Evolutionary conservation across 1,140 invertebrate species (phyloP).

Genomic region (Helicorthomorpha holstii): DNA sequence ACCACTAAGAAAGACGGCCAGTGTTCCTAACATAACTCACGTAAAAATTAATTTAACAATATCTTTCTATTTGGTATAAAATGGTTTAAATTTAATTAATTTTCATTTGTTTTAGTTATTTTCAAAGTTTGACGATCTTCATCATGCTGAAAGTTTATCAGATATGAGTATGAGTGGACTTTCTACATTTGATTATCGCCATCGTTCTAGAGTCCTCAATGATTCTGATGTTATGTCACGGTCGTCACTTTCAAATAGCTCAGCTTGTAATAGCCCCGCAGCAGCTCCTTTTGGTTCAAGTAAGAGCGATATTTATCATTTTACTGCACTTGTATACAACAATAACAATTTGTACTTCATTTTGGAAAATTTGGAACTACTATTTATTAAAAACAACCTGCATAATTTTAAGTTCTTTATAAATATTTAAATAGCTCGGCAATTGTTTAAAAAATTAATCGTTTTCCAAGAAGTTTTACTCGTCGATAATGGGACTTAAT

Average conservation of each 20-base stretch:
- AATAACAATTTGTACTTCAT: neutral
- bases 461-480: neutral
- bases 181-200: too few relatives aligned
- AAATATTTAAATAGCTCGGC: neutral
- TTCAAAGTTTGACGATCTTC: conserved; percentile 11
- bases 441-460: neutral
- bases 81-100: neutral
- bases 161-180: too few relatives aligned
- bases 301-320: neutral
- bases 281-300: conserved; percentile 2
- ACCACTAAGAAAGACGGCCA: conserved; percentile 52
- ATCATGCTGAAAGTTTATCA: conserved; percentile 21
- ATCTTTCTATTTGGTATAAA: neutral
- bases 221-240: too few relatives aligned
- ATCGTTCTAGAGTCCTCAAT: too few relatives aligned
- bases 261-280: too few relatives aligned
- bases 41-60: conserved; percentile 28
- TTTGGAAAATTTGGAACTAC: neutral
- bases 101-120: neutral
- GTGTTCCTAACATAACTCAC: conserved; percentile 91
- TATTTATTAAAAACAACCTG: neutral
- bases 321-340: neutral
- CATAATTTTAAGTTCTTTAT: neutral
- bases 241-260: too few relatives aligned
- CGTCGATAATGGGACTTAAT: neutral